Conservation (phyloP, 2,113 vertebrate genomes). For the Xiphophorus maculatus region DNA sequence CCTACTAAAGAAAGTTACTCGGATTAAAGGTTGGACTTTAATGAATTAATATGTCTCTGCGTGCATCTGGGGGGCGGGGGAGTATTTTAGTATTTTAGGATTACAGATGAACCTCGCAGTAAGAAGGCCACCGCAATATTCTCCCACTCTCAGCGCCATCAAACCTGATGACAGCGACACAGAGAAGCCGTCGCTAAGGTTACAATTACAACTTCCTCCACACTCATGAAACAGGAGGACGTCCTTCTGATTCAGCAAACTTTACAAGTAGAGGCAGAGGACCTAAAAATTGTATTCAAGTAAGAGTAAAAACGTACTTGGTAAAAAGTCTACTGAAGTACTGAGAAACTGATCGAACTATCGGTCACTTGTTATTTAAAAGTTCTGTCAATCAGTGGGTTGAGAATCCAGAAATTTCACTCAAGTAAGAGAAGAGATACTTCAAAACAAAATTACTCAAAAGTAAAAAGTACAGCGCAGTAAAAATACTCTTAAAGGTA, state of each 20-base stretch:
- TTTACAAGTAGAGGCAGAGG: neutral
- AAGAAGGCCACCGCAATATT: neutral
- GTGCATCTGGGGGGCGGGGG: too few relatives aligned
- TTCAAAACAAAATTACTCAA: too few relatives aligned
- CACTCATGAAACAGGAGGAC: conserved; percentile 17
- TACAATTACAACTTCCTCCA: conserved; percentile 21
- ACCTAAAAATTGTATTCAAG: too few relatives aligned
- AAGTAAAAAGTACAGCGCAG: too few relatives aligned
- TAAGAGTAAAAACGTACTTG: too few relatives aligned
- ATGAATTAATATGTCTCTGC: neutral
- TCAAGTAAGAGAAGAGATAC: too few relatives aligned
- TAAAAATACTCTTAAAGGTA: too few relatives aligned
- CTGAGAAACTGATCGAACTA: too few relatives aligned
- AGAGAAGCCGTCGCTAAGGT: conserved; percentile 18
- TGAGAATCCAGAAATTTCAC: too few relatives aligned
- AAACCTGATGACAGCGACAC: neutral
- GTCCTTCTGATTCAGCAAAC: conserved; percentile 10
- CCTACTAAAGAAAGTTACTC: neutral
- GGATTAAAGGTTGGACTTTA: neutral
- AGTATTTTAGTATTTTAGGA: neutral
- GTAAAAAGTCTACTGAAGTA: too few relatives aligned
- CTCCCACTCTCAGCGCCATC: neutral
- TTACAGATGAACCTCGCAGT: neutral
- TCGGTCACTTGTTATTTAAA: too few relatives aligned
- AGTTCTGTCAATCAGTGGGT: too few relatives aligned